Conservation (phyloP, 2,113 vertebrate genomes). For the Diadophis punctatus region DNA sequence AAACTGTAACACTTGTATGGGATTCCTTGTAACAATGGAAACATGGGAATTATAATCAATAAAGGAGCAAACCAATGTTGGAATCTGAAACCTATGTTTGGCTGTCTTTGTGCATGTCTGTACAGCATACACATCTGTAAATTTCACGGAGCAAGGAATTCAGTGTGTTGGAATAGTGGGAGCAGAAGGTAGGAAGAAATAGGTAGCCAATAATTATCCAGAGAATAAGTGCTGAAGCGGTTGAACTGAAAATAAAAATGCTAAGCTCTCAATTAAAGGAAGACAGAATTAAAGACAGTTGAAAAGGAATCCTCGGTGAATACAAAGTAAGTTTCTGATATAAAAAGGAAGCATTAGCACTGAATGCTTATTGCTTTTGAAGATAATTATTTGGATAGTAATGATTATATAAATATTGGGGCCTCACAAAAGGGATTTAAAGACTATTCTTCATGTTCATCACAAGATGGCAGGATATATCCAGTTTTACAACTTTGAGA, state of each 20-base stretch:
- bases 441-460: neutral
- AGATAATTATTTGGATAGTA: neutral
- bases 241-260: neutral
- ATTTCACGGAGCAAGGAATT: neutral
- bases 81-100: neutral
- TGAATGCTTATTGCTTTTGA: neutral
- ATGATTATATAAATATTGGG: neutral
- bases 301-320: neutral
- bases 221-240: neutral
- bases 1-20: neutral
- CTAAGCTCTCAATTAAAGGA: neutral
- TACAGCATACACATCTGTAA: neutral
- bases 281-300: neutral
- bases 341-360: neutral
- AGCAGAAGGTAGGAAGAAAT: neutral
- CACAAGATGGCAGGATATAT: slow-evolving; percentile 40
- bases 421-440: neutral
- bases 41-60: neutral
- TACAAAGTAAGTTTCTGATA: neutral
- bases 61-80: neutral
- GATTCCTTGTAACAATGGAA: neutral
- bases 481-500: rapidly evolving
- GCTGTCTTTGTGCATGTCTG: neutral
- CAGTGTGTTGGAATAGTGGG: neutral
- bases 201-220: neutral